A percentile compares a stretch with the other conserved stretches of the same genome.
Conservation (phyloP, 2,888 invertebrate species). For the Torymus texanus region DNA sequence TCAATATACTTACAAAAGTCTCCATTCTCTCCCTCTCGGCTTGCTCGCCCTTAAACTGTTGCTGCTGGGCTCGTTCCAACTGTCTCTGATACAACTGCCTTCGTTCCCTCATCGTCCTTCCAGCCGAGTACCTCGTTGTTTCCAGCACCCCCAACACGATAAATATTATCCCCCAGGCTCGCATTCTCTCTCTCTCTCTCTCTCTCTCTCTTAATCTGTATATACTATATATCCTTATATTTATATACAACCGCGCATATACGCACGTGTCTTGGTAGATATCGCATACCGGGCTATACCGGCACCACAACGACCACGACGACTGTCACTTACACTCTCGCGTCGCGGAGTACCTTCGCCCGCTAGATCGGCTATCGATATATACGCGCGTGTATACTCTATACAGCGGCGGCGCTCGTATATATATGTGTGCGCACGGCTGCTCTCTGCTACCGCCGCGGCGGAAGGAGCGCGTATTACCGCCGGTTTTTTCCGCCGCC, state of each 20-base stretch:
- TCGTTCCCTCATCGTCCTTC: not conserved
- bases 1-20: slow-evolving; percentile 50
- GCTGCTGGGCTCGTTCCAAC: not conserved
- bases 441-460: not conserved
- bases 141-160: slow-evolving; percentile 6
- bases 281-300: not conserved
- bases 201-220: no score
- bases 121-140: not conserved
- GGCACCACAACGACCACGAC: slow-evolving; percentile 18
- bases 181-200: not conserved
- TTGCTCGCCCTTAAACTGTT: not conserved
- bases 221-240: no score
- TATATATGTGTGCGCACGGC: no score
- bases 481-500: no score
- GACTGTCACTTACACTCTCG: slow-evolving; percentile 13
- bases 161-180: not conserved
- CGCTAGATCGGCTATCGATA: slow-evolving; percentile 40
- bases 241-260: no score
- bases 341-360: slow-evolving; percentile 22
- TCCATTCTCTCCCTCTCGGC: slow-evolving; percentile 2
- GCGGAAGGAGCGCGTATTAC: no score
- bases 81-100: slow-evolving; percentile 10
- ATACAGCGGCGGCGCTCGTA: not conserved
- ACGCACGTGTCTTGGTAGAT: no score
- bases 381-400: slow-evolving; percentile 14